These are phyloP conservation scores for Drosophila mauritiana DNA, from an alignment of 1,140 invertebrate species.

Conservation along the genomic window DNA sequence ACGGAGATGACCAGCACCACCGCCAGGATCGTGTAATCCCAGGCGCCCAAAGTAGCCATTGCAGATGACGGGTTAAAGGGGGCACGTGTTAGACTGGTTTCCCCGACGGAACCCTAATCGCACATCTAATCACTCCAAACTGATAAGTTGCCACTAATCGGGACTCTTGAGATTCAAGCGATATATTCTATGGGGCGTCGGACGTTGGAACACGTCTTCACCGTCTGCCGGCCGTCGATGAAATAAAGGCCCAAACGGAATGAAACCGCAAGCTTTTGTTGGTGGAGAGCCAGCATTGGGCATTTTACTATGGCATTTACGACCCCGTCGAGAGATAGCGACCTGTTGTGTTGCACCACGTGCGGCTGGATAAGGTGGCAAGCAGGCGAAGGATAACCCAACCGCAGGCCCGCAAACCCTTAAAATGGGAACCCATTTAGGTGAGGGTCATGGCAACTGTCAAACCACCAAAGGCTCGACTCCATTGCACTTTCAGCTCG, in stretches of 20 bases:
- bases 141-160: conserved; percentile 55
- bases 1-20: conserved; percentile 88
- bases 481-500: neutral
- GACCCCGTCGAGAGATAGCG: conserved; percentile 35
- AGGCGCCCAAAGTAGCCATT: conserved; percentile 74
- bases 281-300: conserved; percentile 12
- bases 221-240: conserved; percentile 68
- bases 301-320: conserved; percentile 33
- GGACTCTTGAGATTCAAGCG: conserved; percentile 59
- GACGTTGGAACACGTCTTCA: conserved; percentile 40
- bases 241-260: conserved; percentile 42
- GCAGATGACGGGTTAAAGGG: neutral
- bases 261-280: neutral
- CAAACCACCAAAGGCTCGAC: neutral
- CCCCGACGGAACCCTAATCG: conserved; percentile 38
- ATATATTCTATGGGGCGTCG: neutral
- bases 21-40: conserved; percentile 89
- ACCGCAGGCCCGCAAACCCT: neutral
- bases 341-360: neutral
- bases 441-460: neutral
- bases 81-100: neutral
- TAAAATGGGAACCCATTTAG: neutral
- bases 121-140: conserved; percentile 55
- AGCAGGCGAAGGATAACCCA: neutral
- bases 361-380: neutral